These are phyloP conservation scores for Balearica regulorum DNA, from an alignment of 2,797 vertebrate genomes.

Conservation along the genomic window DNA sequence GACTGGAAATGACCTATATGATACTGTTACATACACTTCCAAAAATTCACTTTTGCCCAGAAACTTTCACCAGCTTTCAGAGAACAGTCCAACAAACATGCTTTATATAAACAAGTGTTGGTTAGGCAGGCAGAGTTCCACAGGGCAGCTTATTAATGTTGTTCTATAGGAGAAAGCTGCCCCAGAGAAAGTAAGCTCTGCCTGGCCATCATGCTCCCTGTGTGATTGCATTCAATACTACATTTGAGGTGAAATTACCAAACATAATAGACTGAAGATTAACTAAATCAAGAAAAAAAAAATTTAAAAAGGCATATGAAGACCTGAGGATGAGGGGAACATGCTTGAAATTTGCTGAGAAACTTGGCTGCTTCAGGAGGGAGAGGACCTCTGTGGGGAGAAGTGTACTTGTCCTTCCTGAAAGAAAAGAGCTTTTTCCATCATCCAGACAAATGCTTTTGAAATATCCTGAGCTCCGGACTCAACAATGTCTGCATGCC, in stretches of 20 bases:
- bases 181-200: not conserved
- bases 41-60: not conserved
- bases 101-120: not conserved
- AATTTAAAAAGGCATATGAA: not conserved
- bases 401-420: not conserved
- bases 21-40: not conserved
- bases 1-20: not conserved
- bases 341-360: not conserved
- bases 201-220: not conserved
- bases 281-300: not conserved
- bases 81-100: not conserved
- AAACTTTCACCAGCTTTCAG: not conserved
- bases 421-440: not conserved
- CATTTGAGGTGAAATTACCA: not conserved
- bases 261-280: not conserved
- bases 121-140: not conserved
- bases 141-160: not conserved
- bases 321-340: not conserved
- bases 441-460: not conserved
- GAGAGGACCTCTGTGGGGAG: fast-evolving
- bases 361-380: not conserved
- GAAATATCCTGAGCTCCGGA: not conserved
- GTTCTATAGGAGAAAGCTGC: not conserved
- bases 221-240: not conserved
- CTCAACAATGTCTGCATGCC: not conserved